These are phyloP conservation scores for Lepus europaeus DNA, from an alignment of 2,113 vertebrate genomes.

Conservation along the genomic window DNA sequence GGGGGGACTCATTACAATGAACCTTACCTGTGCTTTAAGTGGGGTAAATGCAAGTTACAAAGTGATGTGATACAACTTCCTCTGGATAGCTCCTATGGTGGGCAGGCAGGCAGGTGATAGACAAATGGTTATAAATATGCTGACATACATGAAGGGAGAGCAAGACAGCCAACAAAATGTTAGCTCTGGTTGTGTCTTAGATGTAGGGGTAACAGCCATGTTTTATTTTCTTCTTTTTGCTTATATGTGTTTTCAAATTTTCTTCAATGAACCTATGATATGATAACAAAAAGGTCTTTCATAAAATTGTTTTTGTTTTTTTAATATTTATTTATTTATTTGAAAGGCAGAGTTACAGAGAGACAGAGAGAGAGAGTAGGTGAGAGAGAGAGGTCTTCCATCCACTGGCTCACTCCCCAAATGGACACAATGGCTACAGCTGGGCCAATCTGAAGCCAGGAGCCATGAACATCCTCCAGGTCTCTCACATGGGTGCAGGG, in stretches of 20 bases:
- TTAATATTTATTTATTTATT: not conserved
- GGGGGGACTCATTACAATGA: not conserved
- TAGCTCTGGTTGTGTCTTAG: not conserved
- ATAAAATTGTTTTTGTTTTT: not conserved
- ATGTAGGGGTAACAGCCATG: not conserved
- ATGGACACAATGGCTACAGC: too few species aligned
- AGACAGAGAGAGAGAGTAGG: too few species aligned
- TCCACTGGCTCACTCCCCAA: too few species aligned
- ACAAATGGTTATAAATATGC: not conserved
- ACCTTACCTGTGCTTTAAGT: not conserved
- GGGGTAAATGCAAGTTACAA: not conserved
- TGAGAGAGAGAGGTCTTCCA: too few species aligned
- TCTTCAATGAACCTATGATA: not conserved
- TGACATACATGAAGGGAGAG: not conserved
- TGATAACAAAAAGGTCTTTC: not conserved
- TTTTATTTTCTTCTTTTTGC: slow-evolving; percentile 21
- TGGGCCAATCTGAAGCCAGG: too few species aligned
- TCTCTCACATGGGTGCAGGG: too few species aligned
- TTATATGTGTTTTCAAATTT: slow-evolving; percentile 26
- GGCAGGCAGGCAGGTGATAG: not conserved
- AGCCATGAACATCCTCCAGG: too few species aligned
- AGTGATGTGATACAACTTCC: not conserved
- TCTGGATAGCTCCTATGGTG: not conserved
- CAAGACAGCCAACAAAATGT: not conserved
- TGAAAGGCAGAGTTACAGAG: too few species aligned